phyloP scores from a whole-genome alignment of 2,113 vertebrate species.

The Empidonax traillii region DNA sequence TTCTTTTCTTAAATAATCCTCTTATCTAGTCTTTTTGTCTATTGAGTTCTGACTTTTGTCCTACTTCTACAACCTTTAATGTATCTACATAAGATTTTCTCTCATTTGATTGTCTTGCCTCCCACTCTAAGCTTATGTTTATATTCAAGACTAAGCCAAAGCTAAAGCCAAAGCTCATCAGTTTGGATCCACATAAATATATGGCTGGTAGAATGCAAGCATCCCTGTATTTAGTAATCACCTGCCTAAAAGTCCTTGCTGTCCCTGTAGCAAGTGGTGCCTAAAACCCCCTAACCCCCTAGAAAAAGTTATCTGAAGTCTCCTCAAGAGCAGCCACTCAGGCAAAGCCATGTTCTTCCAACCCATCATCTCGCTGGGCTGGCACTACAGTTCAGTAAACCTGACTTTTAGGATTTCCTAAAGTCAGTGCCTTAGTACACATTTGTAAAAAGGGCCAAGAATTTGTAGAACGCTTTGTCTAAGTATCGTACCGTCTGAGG shows the following conservation, averaged over 20 bases:
- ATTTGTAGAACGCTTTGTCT: not conserved
- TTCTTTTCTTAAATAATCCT: not conserved
- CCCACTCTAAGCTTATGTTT: not conserved
- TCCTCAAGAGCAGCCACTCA: not conserved
- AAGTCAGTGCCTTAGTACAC: not conserved
- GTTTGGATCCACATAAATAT: not conserved
- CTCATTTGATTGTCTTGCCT: not conserved
- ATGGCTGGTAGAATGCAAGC: not conserved
- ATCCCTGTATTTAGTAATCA: not conserved
- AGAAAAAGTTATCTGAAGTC: not conserved
- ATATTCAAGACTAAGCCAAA: not conserved
- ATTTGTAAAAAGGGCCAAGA: not conserved
- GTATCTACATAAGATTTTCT: not conserved
- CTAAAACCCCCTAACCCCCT: not conserved
- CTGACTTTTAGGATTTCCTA: not conserved
- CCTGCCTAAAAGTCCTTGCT: not conserved
- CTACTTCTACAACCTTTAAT: not conserved
- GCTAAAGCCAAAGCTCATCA: not conserved
- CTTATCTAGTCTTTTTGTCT: not conserved
- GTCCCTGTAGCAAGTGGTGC: not conserved
- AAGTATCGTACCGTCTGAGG: not conserved
- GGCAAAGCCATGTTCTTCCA: not conserved
- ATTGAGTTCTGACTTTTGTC: not conserved
- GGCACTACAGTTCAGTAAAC: not conserved
- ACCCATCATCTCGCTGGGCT: too few species aligned